A percentile compares a stretch with the other conserved stretches of the same genome.
Evolutionary conservation across 1,140 invertebrate genomes (phyloP).

Genomic region (Scaptomyza pallida): DNA sequence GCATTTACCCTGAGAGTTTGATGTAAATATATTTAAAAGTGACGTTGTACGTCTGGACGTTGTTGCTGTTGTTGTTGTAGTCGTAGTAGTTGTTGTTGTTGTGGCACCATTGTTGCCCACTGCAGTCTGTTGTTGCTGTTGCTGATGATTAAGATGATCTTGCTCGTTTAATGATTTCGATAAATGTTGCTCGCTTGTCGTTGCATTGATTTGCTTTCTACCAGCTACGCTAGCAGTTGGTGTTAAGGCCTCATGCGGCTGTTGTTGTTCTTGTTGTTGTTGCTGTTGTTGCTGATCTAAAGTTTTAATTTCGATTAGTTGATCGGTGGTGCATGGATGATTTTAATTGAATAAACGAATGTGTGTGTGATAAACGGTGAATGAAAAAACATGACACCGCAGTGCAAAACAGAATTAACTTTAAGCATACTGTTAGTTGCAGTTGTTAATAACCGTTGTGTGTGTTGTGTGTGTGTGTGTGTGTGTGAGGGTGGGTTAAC

Average conservation of each 20-base stretch:
- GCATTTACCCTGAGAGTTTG: conserved; percentile 93
- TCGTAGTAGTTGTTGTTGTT: conserved; percentile 85
- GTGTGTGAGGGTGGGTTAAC: conserved; percentile 11
- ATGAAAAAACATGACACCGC: conserved; percentile 30
- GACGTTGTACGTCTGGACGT: conserved; percentile 95
- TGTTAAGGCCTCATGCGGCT: conserved; percentile 62
- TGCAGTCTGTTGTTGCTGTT: conserved; percentile 55
- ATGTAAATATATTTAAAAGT: conserved; percentile 96
- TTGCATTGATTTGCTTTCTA: conserved; percentile 72
- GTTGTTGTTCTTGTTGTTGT: conserved; percentile 28
- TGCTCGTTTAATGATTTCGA: conserved; percentile 78
- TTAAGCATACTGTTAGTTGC: conserved; percentile 31
- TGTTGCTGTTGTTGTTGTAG: conserved; percentile 86
- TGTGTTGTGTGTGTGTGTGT: conserved; percentile 25
- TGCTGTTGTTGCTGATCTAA: conserved; percentile 68
- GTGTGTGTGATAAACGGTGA: conserved; percentile 2
- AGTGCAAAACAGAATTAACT: conserved; percentile 22
- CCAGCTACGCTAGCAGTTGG: conserved; percentile 50
- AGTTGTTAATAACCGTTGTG: background rate
- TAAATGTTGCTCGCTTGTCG: conserved; percentile 75
- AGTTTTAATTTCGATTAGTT: conserved; percentile 62
- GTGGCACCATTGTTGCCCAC: conserved; percentile 50
- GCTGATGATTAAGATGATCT: conserved; percentile 65
- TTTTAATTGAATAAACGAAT: conserved; percentile 18
- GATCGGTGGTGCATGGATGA: conserved; percentile 53